Evolutionary conservation across 2,888 invertebrate genomes (phyloP).

Genomic region (Polymixis flavicincta): DNA sequence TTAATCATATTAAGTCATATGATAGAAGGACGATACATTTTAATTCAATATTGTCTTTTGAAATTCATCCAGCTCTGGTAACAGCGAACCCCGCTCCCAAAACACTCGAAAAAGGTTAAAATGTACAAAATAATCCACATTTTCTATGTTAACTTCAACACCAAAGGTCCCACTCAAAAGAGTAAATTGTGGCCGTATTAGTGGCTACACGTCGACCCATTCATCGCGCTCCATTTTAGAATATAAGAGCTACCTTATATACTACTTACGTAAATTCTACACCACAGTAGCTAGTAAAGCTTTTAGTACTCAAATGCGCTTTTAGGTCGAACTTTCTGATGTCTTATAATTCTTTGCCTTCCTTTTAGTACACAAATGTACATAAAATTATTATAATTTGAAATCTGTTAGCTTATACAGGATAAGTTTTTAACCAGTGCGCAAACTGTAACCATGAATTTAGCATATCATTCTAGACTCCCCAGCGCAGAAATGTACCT

Average conservation of each 20-base stretch:
- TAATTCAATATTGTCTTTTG: neutral
- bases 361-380: no score
- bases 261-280: slow-evolving; percentile 51
- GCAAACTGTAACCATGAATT: no score
- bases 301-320: slow-evolving; percentile 26
- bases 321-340: neutral
- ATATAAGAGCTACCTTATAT: slow-evolving; percentile 50
- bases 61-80: neutral
- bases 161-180: slow-evolving; percentile 26
- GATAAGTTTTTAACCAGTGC: no score
- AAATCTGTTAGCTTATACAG: no score
- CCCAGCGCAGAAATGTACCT: no score
- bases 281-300: slow-evolving; percentile 41
- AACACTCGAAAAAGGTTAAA: slow-evolving; percentile 17
- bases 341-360: no score
- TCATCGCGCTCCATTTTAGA: slow-evolving; percentile 46
- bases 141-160: slow-evolving; percentile 38
- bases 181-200: slow-evolving; percentile 40
- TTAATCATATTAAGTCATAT: neutral
- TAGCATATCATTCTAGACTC: no score
- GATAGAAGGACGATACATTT: neutral
- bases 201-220: slow-evolving; percentile 45
- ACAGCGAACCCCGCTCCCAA: neutral
- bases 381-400: no score
- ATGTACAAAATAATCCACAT: slow-evolving; percentile 7